Base-by-base conservation (phyloP, 2,888 invertebrate genomes). In the Antheraea yamamai region DNA sequence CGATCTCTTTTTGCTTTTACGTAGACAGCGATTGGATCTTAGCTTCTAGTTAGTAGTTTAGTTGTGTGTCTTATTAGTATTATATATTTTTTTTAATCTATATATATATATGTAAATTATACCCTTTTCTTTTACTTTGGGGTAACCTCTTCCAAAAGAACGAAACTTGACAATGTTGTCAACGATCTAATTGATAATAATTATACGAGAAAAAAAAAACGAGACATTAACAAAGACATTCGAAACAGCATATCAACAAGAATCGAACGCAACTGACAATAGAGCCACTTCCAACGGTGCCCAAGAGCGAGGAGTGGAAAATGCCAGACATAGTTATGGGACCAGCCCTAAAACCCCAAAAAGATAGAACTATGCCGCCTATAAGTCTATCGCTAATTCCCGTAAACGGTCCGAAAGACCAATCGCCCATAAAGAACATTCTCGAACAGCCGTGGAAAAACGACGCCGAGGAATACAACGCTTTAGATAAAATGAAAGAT, bases 221-320 rank as follows among this genome's bases (percentile, higher is more conserved):
- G 70, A 70, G 70, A 70, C 23, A 70, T 70, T 70, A 70, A 70
- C 85, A 82, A 81, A 85, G 81, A 83, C 78, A 84, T 92, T 89
- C 85, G 86, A 87, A 87, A 93, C 94, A 95, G 95, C 95, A 94
- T 90, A 94, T 95, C 92, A 93, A 94, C 94, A 93, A 92, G 88
- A 94, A 92, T 85, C 85, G 94, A 84, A 92, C 92, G 77, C 95
- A 95, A 87, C 88, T 95, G 81, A 95, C 92, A 79, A 95, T 95
- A 82, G 94, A 94, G 85, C 91, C 94, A 74, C 85, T 95, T 81
- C 92, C 92, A 70, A 81, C 87, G 73, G 76, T 87, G 80, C 84
- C 87, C 71, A 91, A 88, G 87, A 78, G 81, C 72, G 87, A 88
- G 82, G 91, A 91, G 76, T 92, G 94, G 92, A 94, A 92, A 85